These are phyloP conservation scores for Nephrotoma flavescens DNA, from an alignment of 2,888 invertebrate genomes.

Conservation along the genomic window DNA sequence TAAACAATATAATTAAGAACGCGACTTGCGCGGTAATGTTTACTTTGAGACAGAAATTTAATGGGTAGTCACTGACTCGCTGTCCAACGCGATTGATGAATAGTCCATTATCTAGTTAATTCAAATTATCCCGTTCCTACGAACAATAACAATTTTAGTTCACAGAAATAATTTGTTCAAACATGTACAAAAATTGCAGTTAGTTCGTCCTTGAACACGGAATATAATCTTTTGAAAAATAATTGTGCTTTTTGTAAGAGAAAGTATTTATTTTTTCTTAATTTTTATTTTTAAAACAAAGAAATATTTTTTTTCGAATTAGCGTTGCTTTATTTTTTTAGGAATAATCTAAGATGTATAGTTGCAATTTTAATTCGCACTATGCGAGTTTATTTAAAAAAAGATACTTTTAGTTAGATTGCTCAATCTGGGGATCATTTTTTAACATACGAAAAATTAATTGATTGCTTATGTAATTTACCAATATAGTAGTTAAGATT, in stretches of 20 bases:
- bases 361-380: neutral
- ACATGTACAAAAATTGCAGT: neutral
- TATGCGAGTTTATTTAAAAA: neutral
- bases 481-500: too few species aligned
- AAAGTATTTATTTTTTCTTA: neutral
- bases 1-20: neutral
- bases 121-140: neutral
- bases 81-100: too few species aligned
- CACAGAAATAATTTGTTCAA: neutral
- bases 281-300: neutral
- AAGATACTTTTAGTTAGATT: neutral
- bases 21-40: neutral
- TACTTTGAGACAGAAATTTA: neutral
- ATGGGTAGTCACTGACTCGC: neutral
- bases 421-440: neutral
- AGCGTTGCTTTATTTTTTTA: neutral
- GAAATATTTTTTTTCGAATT: neutral
- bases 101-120: neutral
- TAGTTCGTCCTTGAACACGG: neutral
- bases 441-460: neutral
- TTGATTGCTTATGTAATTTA: too few species aligned
- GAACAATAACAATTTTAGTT: neutral
- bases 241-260: neutral
- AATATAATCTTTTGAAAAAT: neutral
- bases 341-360: neutral